Percentiles rank a stretch among this genome's conserved stretches.
phyloP scores from a whole-genome alignment of 1,140 invertebrate species.

The Myzus persicae region DNA sequence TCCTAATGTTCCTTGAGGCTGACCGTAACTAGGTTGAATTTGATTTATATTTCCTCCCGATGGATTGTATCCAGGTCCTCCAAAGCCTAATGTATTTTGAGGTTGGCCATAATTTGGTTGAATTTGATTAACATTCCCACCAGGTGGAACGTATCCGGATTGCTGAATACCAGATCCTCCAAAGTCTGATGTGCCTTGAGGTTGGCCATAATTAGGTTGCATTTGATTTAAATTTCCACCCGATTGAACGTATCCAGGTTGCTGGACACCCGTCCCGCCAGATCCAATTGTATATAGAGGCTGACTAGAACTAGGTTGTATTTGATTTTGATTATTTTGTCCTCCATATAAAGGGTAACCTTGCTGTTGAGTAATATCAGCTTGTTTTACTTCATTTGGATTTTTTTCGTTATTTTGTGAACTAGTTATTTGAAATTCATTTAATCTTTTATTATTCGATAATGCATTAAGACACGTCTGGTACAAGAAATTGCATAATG shows the following conservation, averaged over 20 bases:
- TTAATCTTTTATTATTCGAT: neutral
- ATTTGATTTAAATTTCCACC: neutral
- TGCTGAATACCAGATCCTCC: neutral
- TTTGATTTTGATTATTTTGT: neutral
- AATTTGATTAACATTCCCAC: neutral
- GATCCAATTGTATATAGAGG: neutral
- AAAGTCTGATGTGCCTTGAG: neutral
- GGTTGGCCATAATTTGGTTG: too few species aligned
- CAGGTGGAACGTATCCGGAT: neutral
- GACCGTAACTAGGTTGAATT: too few species aligned
- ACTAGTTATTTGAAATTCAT: neutral
- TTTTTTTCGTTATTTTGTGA: neutral
- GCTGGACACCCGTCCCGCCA: neutral
- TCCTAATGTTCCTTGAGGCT: too few species aligned
- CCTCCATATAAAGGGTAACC: neutral
- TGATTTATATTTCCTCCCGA: too few species aligned
- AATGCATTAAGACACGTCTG: constrained; percentile 46
- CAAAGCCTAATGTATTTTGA: too few species aligned
- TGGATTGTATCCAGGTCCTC: fast-evolving
- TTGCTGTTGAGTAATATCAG: neutral
- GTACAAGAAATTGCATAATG: constrained; percentile 34
- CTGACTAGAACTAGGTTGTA: neutral
- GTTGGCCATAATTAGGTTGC: neutral
- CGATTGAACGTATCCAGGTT: neutral
- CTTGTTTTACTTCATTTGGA: neutral